These are phyloP conservation scores for Epinephelus cyanopodus DNA, from an alignment of 2,113 vertebrate species.

Conservation along the genomic window DNA sequence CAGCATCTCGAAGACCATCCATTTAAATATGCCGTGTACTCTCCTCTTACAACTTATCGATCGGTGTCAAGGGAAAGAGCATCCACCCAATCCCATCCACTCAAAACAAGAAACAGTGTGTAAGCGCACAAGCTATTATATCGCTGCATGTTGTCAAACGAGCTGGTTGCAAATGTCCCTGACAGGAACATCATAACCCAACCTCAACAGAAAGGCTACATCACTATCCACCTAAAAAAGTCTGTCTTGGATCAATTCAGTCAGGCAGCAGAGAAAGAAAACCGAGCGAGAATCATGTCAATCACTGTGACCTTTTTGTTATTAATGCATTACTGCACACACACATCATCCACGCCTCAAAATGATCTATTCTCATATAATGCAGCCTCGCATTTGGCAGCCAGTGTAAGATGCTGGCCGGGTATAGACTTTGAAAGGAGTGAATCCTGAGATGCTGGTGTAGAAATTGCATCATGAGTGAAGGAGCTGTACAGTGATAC, in stretches of 20 bases:
- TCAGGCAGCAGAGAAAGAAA: conserved; percentile 24
- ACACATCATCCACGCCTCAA: neutral
- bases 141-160: conserved; percentile 28
- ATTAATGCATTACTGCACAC: conserved; percentile 16
- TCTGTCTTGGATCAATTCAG: conserved; percentile 8
- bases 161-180: conserved; percentile 8
- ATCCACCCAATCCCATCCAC: neutral
- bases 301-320: conserved; percentile 43
- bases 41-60: conserved; percentile 23
- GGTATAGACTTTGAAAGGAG: conserved; percentile 26
- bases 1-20: neutral
- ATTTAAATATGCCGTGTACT: neutral
- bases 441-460: conserved; percentile 46
- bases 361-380: conserved; percentile 13
- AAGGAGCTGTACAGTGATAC: conserved; percentile 42
- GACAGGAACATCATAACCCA: neutral
- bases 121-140: conserved; percentile 13
- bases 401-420: neutral
- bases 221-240: neutral
- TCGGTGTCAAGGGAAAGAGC: neutral
- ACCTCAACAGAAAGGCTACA: neutral
- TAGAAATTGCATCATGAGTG: conserved; percentile 65
- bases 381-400: conserved; percentile 15
- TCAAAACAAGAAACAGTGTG: conserved; percentile 40
- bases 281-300: conserved; percentile 1